Evolutionary conservation across 2,797 vertebrate species (phyloP).

Genomic region (Benthosema pterotum): DNA sequence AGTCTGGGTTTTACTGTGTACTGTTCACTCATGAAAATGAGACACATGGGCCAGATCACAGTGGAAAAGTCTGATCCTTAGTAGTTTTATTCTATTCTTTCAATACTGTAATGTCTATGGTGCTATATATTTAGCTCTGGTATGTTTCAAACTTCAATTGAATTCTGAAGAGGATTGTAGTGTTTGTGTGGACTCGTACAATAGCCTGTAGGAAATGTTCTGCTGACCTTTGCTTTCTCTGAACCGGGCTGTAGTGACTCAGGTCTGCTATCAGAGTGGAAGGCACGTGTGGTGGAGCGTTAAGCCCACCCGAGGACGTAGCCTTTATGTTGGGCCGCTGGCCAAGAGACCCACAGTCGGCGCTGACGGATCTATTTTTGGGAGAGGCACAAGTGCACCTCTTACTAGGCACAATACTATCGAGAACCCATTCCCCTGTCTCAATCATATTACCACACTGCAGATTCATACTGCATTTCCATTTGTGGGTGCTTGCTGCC

Average conservation of each 20-base stretch:
- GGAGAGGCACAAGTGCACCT: slow-evolving; percentile 43
- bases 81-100: too few species aligned
- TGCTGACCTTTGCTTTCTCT: slow-evolving; percentile 65
- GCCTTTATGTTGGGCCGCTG: slow-evolving; percentile 56
- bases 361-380: slow-evolving; percentile 78
- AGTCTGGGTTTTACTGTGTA: too few species aligned
- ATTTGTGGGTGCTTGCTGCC: slow-evolving; percentile 16
- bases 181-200: slow-evolving; percentile 24
- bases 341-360: slow-evolving; percentile 50
- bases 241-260: slow-evolving; percentile 39
- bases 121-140: neutral
- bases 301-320: slow-evolving; percentile 21
- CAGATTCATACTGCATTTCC: slow-evolving; percentile 1
- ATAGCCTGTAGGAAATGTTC: slow-evolving; percentile 27
- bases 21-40: neutral
- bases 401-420: slow-evolving; percentile 38
- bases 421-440: slow-evolving; percentile 28
- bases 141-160: neutral
- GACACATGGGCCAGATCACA: neutral
- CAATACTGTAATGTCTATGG: neutral
- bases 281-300: slow-evolving; percentile 46
- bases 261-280: slow-evolving; percentile 51
- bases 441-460: slow-evolving; percentile 25
- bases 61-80: neutral
- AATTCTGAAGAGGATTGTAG: slow-evolving; percentile 32